Conservation (phyloP, 2,888 invertebrate genomes). For the Cerastis rubricosa region DNA sequence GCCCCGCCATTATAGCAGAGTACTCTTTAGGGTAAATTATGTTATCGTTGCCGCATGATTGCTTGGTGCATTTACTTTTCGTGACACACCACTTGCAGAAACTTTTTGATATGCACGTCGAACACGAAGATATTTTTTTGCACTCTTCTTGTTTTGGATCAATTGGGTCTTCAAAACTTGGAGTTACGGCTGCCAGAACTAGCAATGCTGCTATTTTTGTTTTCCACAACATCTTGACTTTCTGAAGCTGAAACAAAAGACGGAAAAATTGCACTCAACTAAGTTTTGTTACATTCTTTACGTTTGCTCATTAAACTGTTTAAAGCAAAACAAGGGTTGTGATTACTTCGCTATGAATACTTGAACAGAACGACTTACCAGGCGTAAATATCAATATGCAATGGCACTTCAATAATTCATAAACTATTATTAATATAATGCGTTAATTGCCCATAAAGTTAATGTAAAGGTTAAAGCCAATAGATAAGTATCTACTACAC, state of each 20-base stretch:
- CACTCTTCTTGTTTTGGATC: conserved; percentile 68
- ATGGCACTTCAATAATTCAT: conserved; percentile 39
- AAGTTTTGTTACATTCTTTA: conserved; percentile 16
- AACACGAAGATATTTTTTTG: conserved; percentile 74
- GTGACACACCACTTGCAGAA: conserved; percentile 84
- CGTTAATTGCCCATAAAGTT: conserved; percentile 34
- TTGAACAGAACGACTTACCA: conserved; percentile 56
- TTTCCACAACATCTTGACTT: conserved; percentile 49
- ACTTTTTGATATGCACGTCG: conserved; percentile 76
- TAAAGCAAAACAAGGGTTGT: background rate
- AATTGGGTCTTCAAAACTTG: conserved; percentile 44
- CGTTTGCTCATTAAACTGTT: background rate
- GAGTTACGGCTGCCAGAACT: conserved; percentile 46
- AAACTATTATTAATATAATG: conserved; percentile 32
- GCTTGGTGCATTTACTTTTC: conserved; percentile 82
- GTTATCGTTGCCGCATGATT: conserved; percentile 83
- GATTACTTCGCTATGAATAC: background rate
- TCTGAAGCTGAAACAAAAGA: conserved; percentile 47
- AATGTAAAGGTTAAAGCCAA: conserved; percentile 57
- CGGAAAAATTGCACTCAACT: conserved; percentile 27
- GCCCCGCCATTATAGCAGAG: conserved; percentile 80
- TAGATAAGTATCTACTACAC: conserved; percentile 42
- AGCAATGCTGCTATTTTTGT: conserved; percentile 51
- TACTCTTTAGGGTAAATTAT: conserved; percentile 80
- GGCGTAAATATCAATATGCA: conserved; percentile 41